Conservation (phyloP, 2,113 vertebrate genomes). For the Turdus rufiventris region DNA sequence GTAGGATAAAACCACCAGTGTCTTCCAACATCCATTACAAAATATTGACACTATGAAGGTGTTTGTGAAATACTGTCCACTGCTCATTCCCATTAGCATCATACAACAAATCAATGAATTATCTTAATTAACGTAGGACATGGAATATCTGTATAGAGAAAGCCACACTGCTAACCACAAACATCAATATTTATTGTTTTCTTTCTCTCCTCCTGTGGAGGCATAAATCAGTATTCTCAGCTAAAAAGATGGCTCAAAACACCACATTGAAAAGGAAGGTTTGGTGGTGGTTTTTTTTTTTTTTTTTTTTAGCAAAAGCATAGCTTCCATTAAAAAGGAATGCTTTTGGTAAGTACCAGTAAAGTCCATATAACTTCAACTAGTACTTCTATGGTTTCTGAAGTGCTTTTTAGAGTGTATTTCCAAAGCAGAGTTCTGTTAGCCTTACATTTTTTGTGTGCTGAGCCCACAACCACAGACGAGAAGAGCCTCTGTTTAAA, state of each 20-base stretch:
- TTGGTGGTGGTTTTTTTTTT: neutral
- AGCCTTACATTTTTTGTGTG: neutral
- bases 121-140: neutral
- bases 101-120: neutral
- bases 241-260: neutral
- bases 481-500: conserved; percentile 45
- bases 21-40: neutral
- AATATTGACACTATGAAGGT: neutral
- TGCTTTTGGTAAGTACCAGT: neutral
- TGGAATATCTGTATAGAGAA: neutral
- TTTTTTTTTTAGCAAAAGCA: neutral
- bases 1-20: neutral
- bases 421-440: neutral
- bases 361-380: neutral
- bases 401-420: neutral
- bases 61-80: neutral
- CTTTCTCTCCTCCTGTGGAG: neutral
- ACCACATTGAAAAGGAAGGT: neutral
- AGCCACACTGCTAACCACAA: neutral
- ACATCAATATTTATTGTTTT: neutral
- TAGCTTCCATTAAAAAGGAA: neutral
- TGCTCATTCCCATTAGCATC: neutral
- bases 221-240: neutral
- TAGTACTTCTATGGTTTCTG: neutral
- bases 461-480: conserved; percentile 51